Conservation (phyloP, 2,113 vertebrate species). For the Astatotilapia flaviijosephi region DNA sequence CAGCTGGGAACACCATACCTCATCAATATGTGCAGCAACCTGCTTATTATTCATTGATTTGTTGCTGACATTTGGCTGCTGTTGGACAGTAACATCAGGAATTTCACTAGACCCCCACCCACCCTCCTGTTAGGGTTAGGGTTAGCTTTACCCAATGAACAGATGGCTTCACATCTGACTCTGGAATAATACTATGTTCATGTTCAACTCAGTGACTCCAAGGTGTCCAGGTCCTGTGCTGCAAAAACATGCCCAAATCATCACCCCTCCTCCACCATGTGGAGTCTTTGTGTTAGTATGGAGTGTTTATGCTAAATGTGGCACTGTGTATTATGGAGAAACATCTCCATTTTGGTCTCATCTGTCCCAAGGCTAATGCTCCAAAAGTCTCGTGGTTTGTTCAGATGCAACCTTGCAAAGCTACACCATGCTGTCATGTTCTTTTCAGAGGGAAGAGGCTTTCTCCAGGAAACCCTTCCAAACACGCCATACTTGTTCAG, state of each 20-base stretch:
- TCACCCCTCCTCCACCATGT: not conserved
- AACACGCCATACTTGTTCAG: accelerated
- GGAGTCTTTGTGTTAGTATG: not conserved
- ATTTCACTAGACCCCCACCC: not conserved
- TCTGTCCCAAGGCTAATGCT: not conserved
- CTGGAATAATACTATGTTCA: not conserved
- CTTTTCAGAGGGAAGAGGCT: not conserved
- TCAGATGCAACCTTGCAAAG: not conserved
- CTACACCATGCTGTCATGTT: not conserved
- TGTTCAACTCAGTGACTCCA: not conserved
- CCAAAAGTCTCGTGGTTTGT: not conserved
- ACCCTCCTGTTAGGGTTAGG: not conserved
- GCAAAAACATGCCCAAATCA: not conserved
- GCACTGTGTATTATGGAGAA: not conserved
- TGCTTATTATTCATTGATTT: not conserved
- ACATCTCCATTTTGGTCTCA: not conserved
- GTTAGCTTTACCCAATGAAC: not conserved
- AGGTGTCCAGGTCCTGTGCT: not conserved
- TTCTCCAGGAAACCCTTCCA: not conserved
- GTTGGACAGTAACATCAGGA: not conserved
- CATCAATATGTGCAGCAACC: not conserved
- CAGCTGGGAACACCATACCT: not conserved
- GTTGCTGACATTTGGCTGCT: not conserved
- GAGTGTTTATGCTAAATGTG: not conserved
- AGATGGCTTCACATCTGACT: not conserved